A percentile compares a stretch with the other conserved stretches of the same genome.
phyloP scores from a whole-genome alignment of 2,888 invertebrate genomes.

The Synergus laeviventris region DNA sequence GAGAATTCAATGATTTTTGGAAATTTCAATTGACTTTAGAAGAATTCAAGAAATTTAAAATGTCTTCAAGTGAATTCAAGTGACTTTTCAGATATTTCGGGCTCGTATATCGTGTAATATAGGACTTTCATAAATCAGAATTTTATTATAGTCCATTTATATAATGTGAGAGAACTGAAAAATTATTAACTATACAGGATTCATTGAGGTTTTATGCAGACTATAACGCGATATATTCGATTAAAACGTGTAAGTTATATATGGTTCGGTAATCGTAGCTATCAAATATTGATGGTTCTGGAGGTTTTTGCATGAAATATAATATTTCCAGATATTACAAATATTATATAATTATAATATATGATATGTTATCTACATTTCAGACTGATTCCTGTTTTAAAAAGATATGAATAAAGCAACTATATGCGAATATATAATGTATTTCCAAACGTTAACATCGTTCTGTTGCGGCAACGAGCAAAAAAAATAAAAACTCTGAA shows the following conservation, averaged over 20 bases:
- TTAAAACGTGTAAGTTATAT: conserved; percentile 6
- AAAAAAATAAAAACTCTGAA: conserved; percentile 16
- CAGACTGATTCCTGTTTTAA: neutral
- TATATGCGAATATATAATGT: neutral
- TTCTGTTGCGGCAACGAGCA: neutral
- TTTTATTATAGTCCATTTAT: too few species aligned
- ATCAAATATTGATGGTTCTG: conserved; percentile 11
- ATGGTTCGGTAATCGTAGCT: neutral
- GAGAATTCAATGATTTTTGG: too few species aligned
- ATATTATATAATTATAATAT: too few species aligned
- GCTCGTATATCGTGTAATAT: too few species aligned
- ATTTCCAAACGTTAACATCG: conserved; percentile 23
- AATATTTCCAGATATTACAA: too few species aligned
- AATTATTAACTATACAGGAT: too few species aligned
- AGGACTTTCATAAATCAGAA: too few species aligned
- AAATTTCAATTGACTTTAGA: too few species aligned
- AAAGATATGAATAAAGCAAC: conserved; percentile 1
- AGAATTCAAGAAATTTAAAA: too few species aligned
- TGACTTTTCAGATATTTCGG: too few species aligned
- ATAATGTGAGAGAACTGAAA: too few species aligned
- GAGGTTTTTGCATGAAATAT: neutral
- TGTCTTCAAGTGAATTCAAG: too few species aligned
- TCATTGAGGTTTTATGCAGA: neutral
- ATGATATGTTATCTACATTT: neutral
- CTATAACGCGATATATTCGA: neutral